Evolutionary conservation across 2,797 vertebrate genomes (phyloP), one percentile per base, ranked within the genome.

Genomic region (Setipinna tenuifilis): DNA sequence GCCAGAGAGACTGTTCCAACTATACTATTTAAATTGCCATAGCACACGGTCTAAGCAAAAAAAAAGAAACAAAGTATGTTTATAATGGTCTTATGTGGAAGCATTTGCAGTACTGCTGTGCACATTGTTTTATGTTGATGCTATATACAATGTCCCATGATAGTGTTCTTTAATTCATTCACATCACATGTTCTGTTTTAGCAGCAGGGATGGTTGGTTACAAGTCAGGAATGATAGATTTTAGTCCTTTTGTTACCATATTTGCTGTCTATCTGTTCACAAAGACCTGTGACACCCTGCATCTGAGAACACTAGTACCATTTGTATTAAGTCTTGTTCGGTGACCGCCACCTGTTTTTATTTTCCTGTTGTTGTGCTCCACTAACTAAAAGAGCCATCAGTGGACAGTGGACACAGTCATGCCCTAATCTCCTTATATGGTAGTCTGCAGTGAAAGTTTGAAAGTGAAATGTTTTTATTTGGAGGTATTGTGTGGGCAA

Each of bases 1-100:
- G 71, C 71, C 31, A 78, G 71, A 78, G 71, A 78, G 35, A 78
- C 71, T 78, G 31, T 78, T 44, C 71, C 71, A 78, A 78, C 31
- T 78, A 78, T 44, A 41, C 71, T 78, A 7, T 44, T 6, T 78
- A 78, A 44, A 78, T 41, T 19, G 16, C 35, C 71, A 78, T 44
- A 78, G 71, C 71, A 44, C 71, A 44, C 71, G 41, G 35, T 78
- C 68, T 11, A 21, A 44, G 19, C 71, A 78, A 78, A 78, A 75
- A 71, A 65, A 71, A 28, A 78, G 19, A 78, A 78, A 31, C 17
- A 44, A 54, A 54, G 7, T 44, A 78, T 19, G 35, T 78, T 78
- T 78, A 78, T 78, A 78, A 41, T 78, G 71, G 71, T 78, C 35
- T 44, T 41, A 44, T 21, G 71, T 78, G 41, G 35, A 78, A 41